Evolutionary conservation across 2,113 vertebrate species (phyloP).

Genomic region (Neopipo cinnamomea): DNA sequence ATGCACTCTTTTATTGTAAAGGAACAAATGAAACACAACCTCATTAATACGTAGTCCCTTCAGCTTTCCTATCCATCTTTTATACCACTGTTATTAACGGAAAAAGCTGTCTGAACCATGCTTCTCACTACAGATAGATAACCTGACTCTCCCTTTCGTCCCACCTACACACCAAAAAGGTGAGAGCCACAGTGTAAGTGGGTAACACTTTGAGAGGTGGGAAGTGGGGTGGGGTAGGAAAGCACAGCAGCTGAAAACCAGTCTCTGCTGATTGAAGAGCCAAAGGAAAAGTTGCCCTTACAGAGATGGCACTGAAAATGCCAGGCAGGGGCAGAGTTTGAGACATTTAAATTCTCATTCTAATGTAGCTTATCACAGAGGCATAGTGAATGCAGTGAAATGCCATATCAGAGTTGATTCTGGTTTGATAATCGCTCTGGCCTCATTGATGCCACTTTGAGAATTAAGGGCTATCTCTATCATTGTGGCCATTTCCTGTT

Average conservation of each 20-base stretch:
- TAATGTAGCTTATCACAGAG: not conserved
- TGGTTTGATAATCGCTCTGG: not conserved
- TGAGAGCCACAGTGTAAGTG: not conserved
- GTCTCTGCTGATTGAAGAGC: not conserved
- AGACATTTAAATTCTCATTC: not conserved
- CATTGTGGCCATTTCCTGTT: not conserved
- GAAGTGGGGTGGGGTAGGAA: not conserved
- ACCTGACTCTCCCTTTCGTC: not conserved
- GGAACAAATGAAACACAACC: slow-evolving; percentile 12
- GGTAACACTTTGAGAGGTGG: not conserved
- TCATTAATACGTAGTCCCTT: not conserved
- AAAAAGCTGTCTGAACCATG: not conserved
- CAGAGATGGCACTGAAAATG: not conserved
- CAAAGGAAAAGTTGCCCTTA: not conserved
- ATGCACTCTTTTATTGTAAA: not conserved
- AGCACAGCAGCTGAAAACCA: not conserved
- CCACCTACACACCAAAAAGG: not conserved
- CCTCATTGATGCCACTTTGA: not conserved
- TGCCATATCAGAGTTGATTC: not conserved
- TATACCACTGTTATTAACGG: not conserved
- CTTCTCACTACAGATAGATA: not conserved
- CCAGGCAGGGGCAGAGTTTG: not conserved
- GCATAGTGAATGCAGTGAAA: not conserved
- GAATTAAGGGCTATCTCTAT: not conserved
- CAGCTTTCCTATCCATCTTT: not conserved